Evolutionary conservation across 2,888 invertebrate species (phyloP), one percentile per base, ranked within the genome.

Genomic region (Drosophila austrosaltans): DNA sequence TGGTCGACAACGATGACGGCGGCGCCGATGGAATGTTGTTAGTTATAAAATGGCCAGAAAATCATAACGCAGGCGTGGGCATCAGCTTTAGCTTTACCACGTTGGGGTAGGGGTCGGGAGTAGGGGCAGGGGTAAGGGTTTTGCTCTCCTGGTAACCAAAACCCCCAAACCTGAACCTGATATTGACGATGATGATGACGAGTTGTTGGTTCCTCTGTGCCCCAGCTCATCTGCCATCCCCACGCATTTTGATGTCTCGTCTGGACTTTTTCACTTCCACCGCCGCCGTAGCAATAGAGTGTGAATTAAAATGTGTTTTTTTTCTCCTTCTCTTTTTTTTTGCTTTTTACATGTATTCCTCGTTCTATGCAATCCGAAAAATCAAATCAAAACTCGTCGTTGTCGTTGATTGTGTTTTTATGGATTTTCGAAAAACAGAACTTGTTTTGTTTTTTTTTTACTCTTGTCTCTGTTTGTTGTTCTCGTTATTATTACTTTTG

Each of bases 41-140:
- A 83, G 83, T 81, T 83, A 83, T 83, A 83, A 83, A 83, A 83
- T 89, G 87, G 89, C 87, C 83, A 84, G 89, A 89, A 89, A 89
- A 89, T 87, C 83, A 83, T 87, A 89, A 87, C 85, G 87, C 83
- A 79, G 84, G 89, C 83, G 89, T 83, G 83, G 89, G 89, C 72
- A 61, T 58, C n/a, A 65, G 59, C 63, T 74, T 61, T 69, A 57
- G 63, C 44, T 58, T 32, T n/a, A 25, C 36, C 53, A 22, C 30
- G 48, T 22, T 12, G 22, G 48, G 22, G 48, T 22, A 25, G 16
- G 22, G 48, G 8, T 22, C 1, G 22, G 22, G 48, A 0, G 4
- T 0, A 10, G 22, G 10, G 48, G 7, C 7, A 10, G 48, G 22
- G 48, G 12, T 7, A 32, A 7, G 5, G 7, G 8, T 8, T 8